Evolutionary conservation across 2,888 invertebrate genomes (phyloP).

Genomic region (Idaea straminata): DNA sequence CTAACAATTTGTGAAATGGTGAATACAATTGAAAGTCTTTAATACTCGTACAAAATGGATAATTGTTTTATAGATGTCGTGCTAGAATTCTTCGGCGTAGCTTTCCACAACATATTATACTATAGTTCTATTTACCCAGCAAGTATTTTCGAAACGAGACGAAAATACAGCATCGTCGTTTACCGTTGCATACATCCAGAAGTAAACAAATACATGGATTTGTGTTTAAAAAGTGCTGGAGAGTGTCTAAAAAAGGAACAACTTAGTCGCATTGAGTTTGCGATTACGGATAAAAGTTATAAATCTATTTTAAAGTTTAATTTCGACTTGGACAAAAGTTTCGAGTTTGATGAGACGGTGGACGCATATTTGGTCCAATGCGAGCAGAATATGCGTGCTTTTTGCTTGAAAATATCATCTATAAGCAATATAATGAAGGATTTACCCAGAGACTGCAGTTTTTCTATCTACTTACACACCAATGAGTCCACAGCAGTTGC

Average conservation of each 20-base stretch:
- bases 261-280: slow-evolving; percentile 75
- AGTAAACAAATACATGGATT: slow-evolving; percentile 81
- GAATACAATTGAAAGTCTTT: no score
- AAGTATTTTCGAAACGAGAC: slow-evolving; percentile 81
- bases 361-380: slow-evolving; percentile 82
- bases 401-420: slow-evolving; percentile 80
- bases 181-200: slow-evolving; percentile 83
- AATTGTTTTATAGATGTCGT: slow-evolving; percentile 77
- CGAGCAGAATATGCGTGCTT: slow-evolving; percentile 81
- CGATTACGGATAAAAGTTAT: slow-evolving; percentile 56
- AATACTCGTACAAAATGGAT: no score
- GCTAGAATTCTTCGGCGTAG: slow-evolving; percentile 84
- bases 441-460: slow-evolving; percentile 78
- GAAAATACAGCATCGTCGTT: slow-evolving; percentile 82
- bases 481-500: slow-evolving; percentile 79
- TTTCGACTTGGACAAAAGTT: slow-evolving; percentile 56
- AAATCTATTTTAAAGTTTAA: slow-evolving; percentile 53
- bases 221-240: slow-evolving; percentile 72
- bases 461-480: slow-evolving; percentile 81
- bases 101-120: slow-evolving; percentile 82
- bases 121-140: slow-evolving; percentile 82
- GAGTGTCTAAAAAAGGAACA: slow-evolving; percentile 74
- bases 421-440: slow-evolving; percentile 67
- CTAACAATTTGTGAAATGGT: no score
- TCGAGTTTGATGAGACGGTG: slow-evolving; percentile 48